Evolutionary conservation across 2,888 invertebrate genomes (phyloP).

Genomic region (Phengaris alcon): DNA sequence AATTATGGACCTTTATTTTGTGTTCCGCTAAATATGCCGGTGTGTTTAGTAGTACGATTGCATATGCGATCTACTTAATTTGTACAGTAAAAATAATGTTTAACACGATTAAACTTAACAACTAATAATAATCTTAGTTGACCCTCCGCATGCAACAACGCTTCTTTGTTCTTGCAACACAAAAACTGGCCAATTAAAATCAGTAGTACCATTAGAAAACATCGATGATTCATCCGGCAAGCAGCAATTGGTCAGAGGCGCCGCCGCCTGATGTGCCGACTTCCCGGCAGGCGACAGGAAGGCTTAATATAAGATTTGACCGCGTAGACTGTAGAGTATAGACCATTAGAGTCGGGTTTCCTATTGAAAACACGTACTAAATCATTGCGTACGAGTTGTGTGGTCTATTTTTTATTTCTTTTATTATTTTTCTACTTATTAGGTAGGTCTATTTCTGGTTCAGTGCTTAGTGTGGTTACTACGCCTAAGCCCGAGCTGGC

Average conservation of each 20-base stretch:
- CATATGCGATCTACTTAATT: too few relatives aligned
- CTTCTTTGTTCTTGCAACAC: background rate
- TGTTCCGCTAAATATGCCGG: too few relatives aligned
- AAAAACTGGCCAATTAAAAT: slow-evolving; percentile 13
- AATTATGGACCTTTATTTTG: too few relatives aligned
- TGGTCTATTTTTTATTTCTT: too few relatives aligned
- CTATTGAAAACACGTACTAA: background rate
- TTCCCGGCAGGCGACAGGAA: background rate
- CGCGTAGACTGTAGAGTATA: background rate
- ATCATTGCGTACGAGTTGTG: too few relatives aligned
- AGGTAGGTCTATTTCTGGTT: too few relatives aligned
- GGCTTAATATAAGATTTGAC: slow-evolving; percentile 12
- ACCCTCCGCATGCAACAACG: too few relatives aligned
- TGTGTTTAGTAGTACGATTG: too few relatives aligned
- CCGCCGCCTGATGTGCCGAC: slow-evolving; percentile 1
- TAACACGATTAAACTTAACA: background rate
- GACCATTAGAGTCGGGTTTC: background rate
- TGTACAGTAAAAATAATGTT: too few relatives aligned
- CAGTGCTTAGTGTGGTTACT: too few relatives aligned
- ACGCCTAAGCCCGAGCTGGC: too few relatives aligned
- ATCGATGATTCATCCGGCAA: slow-evolving; percentile 7
- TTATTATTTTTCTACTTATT: too few relatives aligned
- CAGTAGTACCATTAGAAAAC: slow-evolving; percentile 7
- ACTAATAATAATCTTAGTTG: background rate
- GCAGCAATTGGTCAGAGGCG: background rate